Base-by-base conservation (phyloP, 2,797 vertebrate species). In the Chelon labrosus region DNA sequence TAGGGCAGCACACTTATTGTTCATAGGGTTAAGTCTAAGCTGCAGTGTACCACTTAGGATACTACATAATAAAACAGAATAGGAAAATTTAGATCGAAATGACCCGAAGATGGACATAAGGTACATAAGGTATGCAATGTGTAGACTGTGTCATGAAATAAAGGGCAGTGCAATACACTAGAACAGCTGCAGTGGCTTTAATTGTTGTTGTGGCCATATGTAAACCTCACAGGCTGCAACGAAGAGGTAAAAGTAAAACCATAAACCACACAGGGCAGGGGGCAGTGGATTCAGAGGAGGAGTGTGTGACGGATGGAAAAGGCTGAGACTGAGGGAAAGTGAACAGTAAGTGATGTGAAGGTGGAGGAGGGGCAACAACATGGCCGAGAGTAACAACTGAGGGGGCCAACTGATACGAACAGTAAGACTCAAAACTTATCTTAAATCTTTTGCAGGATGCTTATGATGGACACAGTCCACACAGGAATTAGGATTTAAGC, bases 401-500 rank as follows among this genome's bases (percentile, higher is more conserved):
- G 17, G 44, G 22, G 10, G 11, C 38, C 31, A 17, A 51, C 39
- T 1, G 31, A 19, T 55, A 42, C 4, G 50, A 10, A 60, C 12
- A 65, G 51, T 51, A 60, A 64, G 39, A 47, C 22, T 69, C 20
- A 69, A 64, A 61, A 42, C 22, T 39, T 27, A 4, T 22, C 49
- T 20, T 11, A n/a, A 5, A 65, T 54, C 3, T 27, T 11, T 17
- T 44, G 42, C 42, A 9, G 20, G 39, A 41, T 12, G 13, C 39
- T 4, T 39, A 10, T 39, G 38, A 39, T 39, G 12, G 38, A 10
- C 38, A 39, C 38, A 5, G 31, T 39, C 4, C 9, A 12, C 9
- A 39, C 38, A 39, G 38, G 9, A 39, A 10, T 10, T 39, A 10
- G 38, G 38, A 39, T 39, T 39, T 39, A 7, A 39, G 10, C 12